A percentile compares a stretch with the other conserved stretches of the same genome.
Conservation (phyloP, 2,113 vertebrate genomes). For the Murina feae region DNA sequence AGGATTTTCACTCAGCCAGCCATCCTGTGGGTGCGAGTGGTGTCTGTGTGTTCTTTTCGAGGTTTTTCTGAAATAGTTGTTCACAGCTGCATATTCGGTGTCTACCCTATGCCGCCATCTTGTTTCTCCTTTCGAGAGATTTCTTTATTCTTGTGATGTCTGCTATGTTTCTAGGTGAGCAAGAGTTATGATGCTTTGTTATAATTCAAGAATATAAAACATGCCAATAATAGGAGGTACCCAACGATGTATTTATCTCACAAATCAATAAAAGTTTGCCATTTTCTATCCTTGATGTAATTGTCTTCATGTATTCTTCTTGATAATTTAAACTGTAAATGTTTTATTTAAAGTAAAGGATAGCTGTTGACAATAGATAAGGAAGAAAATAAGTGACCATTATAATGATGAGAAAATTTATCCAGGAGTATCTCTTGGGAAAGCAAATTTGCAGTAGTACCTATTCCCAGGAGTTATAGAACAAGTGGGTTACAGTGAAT, state of each 20-base stretch:
- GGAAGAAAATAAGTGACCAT: background rate
- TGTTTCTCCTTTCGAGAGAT: too few species aligned
- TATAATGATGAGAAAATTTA: background rate
- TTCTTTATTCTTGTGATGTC: background rate
- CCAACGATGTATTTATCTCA: background rate
- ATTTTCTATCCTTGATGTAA: background rate
- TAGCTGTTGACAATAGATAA: background rate
- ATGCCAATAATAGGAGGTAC: background rate
- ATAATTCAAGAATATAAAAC: background rate
- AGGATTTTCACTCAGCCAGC: too few species aligned
- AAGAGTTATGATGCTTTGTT: background rate
- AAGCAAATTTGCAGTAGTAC: background rate
- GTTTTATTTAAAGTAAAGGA: background rate
- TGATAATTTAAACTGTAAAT: background rate
- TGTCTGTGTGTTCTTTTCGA: too few species aligned
- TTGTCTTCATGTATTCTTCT: background rate
- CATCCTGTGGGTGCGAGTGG: too few species aligned
- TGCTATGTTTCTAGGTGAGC: background rate
- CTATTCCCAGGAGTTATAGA: background rate
- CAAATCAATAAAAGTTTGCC: background rate
- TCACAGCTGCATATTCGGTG: too few species aligned
- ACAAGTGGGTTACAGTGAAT: background rate
- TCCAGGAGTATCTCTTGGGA: background rate
- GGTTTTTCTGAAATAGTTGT: too few species aligned
- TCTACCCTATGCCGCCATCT: too few species aligned